phyloP scores from a whole-genome alignment of 1,140 invertebrate genomes.

The Scaptodrosophila lebanonensis region DNA sequence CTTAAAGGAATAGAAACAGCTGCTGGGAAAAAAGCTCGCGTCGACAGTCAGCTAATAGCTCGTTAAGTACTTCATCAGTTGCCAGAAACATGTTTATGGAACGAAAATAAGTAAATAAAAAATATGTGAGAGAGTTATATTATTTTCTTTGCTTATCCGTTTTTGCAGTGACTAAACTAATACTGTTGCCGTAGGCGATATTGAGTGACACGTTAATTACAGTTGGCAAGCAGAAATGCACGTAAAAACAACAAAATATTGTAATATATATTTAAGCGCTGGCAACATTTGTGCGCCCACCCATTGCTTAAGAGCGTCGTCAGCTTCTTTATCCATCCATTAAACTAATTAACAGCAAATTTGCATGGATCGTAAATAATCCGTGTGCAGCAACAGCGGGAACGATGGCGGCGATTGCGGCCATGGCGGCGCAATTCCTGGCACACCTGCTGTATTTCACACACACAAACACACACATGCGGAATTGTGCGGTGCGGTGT shows the following conservation, averaged over 20 bases:
- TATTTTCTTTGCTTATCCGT: too few species aligned
- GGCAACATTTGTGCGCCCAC: not conserved
- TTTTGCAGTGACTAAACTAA: too few species aligned
- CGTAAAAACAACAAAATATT: constrained; percentile 29
- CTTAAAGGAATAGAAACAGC: not conserved
- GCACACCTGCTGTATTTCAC: constrained; percentile 3
- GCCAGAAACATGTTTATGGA: too few species aligned
- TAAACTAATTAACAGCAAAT: constrained; percentile 76
- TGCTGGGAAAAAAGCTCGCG: constrained; percentile 1
- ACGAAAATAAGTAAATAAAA: too few species aligned
- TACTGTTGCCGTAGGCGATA: constrained; percentile 32
- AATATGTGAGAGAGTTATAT: too few species aligned
- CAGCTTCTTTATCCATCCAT: constrained; percentile 72
- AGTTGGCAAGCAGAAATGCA: constrained; percentile 67
- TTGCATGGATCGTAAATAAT: constrained; percentile 75
- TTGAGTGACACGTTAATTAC: constrained; percentile 72
- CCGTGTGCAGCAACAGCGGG: constrained; percentile 41
- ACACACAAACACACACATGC: constrained; percentile 1
- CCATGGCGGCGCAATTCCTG: constrained; percentile 25
- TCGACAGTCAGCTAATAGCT: constrained; percentile 33
- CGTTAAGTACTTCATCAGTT: too few species aligned
- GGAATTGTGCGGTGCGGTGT: constrained; percentile 32
- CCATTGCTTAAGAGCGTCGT: too few species aligned
- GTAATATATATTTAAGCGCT: constrained; percentile 28
- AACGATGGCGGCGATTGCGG: constrained; percentile 1